Percentiles rank a stretch among this genome's conserved stretches.
phyloP scores from a whole-genome alignment of 2,888 invertebrate genomes.

The Machimus rusticus region DNA sequence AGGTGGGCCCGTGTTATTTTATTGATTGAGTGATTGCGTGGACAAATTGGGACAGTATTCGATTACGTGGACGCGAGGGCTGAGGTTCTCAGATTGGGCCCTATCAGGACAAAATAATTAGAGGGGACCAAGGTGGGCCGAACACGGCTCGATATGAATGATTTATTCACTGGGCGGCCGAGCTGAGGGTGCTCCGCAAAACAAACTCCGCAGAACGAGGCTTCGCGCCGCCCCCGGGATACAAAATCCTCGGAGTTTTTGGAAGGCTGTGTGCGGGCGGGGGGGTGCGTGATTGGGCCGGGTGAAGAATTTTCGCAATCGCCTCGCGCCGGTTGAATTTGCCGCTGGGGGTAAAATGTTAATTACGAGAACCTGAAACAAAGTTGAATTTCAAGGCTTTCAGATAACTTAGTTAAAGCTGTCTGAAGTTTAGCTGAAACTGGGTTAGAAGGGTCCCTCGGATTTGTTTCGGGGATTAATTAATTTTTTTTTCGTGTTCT shows the following conservation, averaged over 20 bases:
- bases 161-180: background rate
- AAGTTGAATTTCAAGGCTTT: slow-evolving; percentile 24
- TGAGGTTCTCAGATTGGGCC: background rate
- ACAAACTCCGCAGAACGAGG: background rate
- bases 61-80: background rate
- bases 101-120: background rate
- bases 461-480: slow-evolving; percentile 7
- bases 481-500: background rate
- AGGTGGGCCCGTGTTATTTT: background rate
- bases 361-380: slow-evolving; percentile 17
- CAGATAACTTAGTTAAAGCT: slow-evolving; percentile 19
- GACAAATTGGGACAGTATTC: background rate
- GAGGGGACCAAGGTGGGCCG: background rate
- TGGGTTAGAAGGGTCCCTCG: slow-evolving; percentile 4
- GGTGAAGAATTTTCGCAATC: background rate
- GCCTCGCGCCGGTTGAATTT: background rate
- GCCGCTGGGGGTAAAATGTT: background rate
- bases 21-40: background rate
- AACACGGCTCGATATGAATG: background rate
- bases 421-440: background rate
- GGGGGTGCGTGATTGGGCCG: background rate
- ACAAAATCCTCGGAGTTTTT: background rate
- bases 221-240: background rate
- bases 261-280: background rate
- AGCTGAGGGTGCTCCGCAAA: background rate